Conservation (phyloP, 1,140 invertebrate genomes). For the Conus betulinus region DNA sequence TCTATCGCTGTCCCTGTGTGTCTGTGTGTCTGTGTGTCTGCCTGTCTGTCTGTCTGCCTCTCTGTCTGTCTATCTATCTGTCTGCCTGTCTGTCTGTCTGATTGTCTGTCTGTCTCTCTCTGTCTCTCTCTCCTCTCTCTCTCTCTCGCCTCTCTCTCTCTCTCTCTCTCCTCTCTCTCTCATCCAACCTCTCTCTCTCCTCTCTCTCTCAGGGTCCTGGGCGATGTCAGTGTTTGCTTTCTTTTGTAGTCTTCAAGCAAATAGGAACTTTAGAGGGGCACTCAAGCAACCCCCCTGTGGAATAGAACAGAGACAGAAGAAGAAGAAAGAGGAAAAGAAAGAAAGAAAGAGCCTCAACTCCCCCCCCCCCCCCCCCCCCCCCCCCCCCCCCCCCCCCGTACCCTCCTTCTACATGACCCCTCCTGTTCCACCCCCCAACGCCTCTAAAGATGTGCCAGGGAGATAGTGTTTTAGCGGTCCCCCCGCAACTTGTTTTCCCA, state of each 20-base stretch:
- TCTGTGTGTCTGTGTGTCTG: not conserved
- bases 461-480: conserved; percentile 11
- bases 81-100: not conserved
- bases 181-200: not conserved
- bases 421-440: not conserved
- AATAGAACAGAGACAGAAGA: not conserved
- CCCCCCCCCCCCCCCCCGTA: no score
- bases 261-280: conserved; percentile 26
- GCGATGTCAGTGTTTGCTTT: not conserved
- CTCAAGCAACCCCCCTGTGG: not conserved
- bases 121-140: not conserved
- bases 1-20: not conserved
- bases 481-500: conserved; percentile 10
- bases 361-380: no score
- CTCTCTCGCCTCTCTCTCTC: conserved; percentile 5
- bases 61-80: not conserved
- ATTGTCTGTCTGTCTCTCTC: not conserved
- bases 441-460: not conserved
- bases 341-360: no score
- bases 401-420: no score
- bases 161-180: not conserved
- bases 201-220: not conserved
- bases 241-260: conserved; percentile 22
- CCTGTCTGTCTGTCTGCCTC: not conserved
- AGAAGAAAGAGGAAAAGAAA: no score